Conservation (phyloP, 2,888 invertebrate species). For the Proisotoma minuta region DNA sequence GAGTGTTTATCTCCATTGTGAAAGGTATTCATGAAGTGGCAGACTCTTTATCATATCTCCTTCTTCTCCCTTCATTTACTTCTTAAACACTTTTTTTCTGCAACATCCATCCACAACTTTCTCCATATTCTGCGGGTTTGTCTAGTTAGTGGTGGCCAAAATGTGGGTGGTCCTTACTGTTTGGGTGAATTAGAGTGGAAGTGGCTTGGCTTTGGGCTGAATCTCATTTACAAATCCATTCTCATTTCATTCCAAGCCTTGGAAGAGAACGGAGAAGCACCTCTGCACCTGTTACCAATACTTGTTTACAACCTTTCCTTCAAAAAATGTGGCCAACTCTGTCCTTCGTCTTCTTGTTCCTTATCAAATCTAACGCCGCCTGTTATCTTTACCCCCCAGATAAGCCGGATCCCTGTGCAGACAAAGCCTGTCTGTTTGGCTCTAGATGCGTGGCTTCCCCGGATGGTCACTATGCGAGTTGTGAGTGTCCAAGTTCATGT, state of each 20-base stretch:
- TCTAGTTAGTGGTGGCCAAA: not conserved
- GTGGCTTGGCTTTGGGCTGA: not conserved
- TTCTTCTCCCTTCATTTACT: constrained; percentile 12
- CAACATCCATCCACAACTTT: not conserved
- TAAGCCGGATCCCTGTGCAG: constrained; percentile 67
- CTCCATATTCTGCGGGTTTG: not conserved
- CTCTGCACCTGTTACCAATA: not conserved
- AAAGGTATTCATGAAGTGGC: not conserved
- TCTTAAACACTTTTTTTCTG: constrained; percentile 5
- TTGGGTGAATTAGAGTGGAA: constrained; percentile 3
- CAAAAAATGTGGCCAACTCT: no score
- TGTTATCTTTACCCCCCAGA: constrained; percentile 57
- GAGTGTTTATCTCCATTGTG: not conserved
- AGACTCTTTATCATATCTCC: not conserved
- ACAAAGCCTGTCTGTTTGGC: constrained; percentile 64
- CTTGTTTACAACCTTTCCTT: no score
- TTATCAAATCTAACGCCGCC: constrained; percentile 23
- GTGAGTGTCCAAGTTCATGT: constrained; percentile 58
- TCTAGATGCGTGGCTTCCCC: constrained; percentile 60
- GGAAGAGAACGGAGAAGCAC: not conserved
- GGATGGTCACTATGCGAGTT: constrained; percentile 44
- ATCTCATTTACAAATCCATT: constrained; percentile 15
- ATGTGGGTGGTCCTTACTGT: not conserved
- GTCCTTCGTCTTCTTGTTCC: no score
- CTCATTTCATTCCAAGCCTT: constrained; percentile 8